phyloP scores from a whole-genome alignment of 2,888 invertebrate genomes.

The Leucophenga montana region DNA sequence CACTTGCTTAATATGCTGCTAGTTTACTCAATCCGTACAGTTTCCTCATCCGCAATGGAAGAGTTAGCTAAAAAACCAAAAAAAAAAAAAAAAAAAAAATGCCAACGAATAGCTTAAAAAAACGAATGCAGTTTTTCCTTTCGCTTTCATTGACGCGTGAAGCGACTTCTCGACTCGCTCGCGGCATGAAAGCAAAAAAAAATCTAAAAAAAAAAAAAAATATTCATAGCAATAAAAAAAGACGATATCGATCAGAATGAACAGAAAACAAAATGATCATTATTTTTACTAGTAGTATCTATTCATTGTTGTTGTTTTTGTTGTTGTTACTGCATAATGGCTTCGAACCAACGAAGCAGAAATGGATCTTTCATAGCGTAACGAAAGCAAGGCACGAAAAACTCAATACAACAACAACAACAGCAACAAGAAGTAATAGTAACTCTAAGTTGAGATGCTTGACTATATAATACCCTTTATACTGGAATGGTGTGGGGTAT shows the following conservation, averaged over 20 bases:
- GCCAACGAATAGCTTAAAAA: not conserved
- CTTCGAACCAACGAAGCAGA: slow-evolving; percentile 54
- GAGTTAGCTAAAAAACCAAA: slow-evolving; percentile 2
- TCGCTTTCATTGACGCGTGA: slow-evolving; percentile 67
- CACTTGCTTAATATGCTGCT: slow-evolving; percentile 32
- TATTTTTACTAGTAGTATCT: slow-evolving; percentile 42
- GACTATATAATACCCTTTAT: too few relatives aligned
- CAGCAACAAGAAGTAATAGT: slow-evolving; percentile 8
- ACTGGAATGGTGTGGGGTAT: not conserved
- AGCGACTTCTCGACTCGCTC: slow-evolving; percentile 44
- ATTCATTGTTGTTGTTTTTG: slow-evolving; percentile 20
- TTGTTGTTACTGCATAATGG: slow-evolving; percentile 18
- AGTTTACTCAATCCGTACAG: slow-evolving; percentile 58
- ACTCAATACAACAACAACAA: slow-evolving; percentile 7
- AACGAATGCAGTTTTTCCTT: slow-evolving; percentile 54
- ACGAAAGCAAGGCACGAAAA: slow-evolving; percentile 35
- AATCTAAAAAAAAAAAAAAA: slow-evolving; percentile 6
- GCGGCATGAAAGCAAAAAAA: slow-evolving; percentile 8
- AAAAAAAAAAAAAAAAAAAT: slow-evolving; percentile 7
- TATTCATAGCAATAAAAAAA: slow-evolving; percentile 6
- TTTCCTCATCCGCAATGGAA: slow-evolving; percentile 54
- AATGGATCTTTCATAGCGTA: slow-evolving; percentile 32
- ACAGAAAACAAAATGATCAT: slow-evolving; percentile 41
- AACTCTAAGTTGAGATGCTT: too few relatives aligned
- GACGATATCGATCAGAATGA: slow-evolving; percentile 52